Evolutionary conservation across 2,797 vertebrate genomes (phyloP), one percentile per base, ranked within the genome.

Genomic region (Enteromius paludinosus): DNA sequence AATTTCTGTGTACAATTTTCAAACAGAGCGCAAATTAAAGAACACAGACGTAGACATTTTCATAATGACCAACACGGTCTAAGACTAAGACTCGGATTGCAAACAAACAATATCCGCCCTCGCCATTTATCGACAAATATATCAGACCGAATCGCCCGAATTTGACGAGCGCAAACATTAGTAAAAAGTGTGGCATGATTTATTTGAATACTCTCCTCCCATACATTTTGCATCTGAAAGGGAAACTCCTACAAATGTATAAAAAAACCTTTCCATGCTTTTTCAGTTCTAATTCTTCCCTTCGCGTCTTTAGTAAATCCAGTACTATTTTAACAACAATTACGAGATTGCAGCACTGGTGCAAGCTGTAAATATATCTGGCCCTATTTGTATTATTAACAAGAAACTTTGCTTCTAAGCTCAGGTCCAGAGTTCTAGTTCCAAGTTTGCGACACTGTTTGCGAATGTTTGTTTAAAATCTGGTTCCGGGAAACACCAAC

Each of bases 51-150:
- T 20, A n/a, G n/a, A 54, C 20, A 54, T 54, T 56, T 56, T n/a
- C 52, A 56, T 23, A 23, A 56, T 56, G 52, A n/a, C 20, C 52
- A 10, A 54, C 0, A 9, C 52, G n/a, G 9, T 20, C 52, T 54
- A 56, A 20, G 86, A 78, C 70, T 20, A 28, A 80, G 66, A 69
- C 86, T 85, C 83, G 68, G 72, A 56, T 66, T 20, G 62, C 20
- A 35, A 59, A 82, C 70, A 72, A 75, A 85, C 82, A 80, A 79
- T 71, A 83, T 64, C 71, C 64, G 54, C 18, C 64, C 25, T 25
- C 7, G 4, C 0, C 15, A 5, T 77, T 85, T 43, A 73, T 73
- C 45, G 45, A 56, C 18, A 33, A 64, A 78, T 23, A 47, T 77
- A 49, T 65, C 54, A 59, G 61, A 82, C n/a, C 5, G 12, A 59